Conservation (phyloP, 1,140 invertebrate species). For the Drosophila pallidifrons region DNA sequence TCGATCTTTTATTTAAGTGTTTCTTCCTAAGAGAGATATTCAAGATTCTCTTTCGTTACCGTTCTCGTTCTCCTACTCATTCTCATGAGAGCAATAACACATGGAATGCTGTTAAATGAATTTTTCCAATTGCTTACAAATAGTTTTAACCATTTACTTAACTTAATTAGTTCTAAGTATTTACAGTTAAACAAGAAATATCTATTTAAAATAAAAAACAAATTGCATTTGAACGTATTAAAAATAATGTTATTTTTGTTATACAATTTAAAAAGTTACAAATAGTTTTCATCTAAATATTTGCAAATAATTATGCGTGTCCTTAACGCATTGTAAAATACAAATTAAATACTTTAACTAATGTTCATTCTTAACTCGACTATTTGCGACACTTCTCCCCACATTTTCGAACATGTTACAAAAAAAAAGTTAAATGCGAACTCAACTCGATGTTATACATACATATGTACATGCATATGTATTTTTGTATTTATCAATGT, state of each 20-base stretch:
- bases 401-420: slow-evolving; percentile 33
- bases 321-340: slow-evolving; percentile 38
- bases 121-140: slow-evolving; percentile 50
- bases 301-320: slow-evolving; percentile 20
- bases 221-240: slow-evolving; percentile 79
- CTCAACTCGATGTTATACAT: slow-evolving; percentile 21
- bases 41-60: slow-evolving; percentile 34
- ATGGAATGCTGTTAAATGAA: slow-evolving; percentile 70
- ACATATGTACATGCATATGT: slow-evolving; percentile 34
- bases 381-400: slow-evolving; percentile 32
- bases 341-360: slow-evolving; percentile 32
- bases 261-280: slow-evolving; percentile 46
- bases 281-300: slow-evolving; percentile 70
- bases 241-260: slow-evolving; percentile 56
- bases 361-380: slow-evolving; percentile 28
- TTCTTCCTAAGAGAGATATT: slow-evolving; percentile 17
- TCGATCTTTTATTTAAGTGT: slow-evolving; percentile 57
- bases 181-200: slow-evolving; percentile 26
- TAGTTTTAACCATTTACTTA: slow-evolving; percentile 42
- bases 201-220: slow-evolving; percentile 52
- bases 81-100: slow-evolving; percentile 41
- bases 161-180: slow-evolving; percentile 69
- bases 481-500: slow-evolving; percentile 57
- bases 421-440: slow-evolving; percentile 12
- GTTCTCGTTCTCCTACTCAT: slow-evolving; percentile 24